Evolutionary conservation across 2,888 invertebrate genomes (phyloP), one percentile per base, ranked within the genome.

Genomic region (Drosophila setosimentum): DNA sequence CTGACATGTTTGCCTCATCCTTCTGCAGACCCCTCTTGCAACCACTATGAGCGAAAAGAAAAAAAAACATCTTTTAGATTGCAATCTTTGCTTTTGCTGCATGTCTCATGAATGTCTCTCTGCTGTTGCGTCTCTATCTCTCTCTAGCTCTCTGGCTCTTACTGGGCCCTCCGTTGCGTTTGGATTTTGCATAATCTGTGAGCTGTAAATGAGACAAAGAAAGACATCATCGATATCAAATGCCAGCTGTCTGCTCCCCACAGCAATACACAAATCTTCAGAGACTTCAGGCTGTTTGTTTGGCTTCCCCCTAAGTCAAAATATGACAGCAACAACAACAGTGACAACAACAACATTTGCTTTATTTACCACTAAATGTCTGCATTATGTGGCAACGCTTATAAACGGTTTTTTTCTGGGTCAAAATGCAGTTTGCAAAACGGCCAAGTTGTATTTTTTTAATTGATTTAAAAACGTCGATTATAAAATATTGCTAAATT

Each of bases 211-310:
- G 83, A 90, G 88, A 86, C 89, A 90, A 83, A 90, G 87, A 90
- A 81, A 90, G 87, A 86, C 90, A 90, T 85, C 89, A 85, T 89
- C 82, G 87, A 89, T 87, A 90, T 87, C 90, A 89, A 87, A 90
- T 87, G 77, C 83, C 87, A 75, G 21, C 45, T 45, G n/a, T n/a
- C n/a, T n/a, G n/a, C n/a, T 40, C 18, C 27, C 11, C 54, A 35
- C 53, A 35, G n/a, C n/a, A n/a, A n/a, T n/a, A n/a, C n/a, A n/a
- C n/a, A n/a, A n/a, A 35, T 35, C 42, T 54, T 51, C 54, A 64
- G n/a, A 60, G 61, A 62, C 35, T 45, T 45, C 21, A 4, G 24
- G n/a, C 30, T 54, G 65, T 60, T 68, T 87, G 80, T 79, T 68
- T 85, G 83, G 89, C 83, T 84, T 88, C 83, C 37, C 51, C 24